Evolutionary conservation across 2,113 vertebrate genomes (phyloP).

Genomic region (Bufo bufo): DNA sequence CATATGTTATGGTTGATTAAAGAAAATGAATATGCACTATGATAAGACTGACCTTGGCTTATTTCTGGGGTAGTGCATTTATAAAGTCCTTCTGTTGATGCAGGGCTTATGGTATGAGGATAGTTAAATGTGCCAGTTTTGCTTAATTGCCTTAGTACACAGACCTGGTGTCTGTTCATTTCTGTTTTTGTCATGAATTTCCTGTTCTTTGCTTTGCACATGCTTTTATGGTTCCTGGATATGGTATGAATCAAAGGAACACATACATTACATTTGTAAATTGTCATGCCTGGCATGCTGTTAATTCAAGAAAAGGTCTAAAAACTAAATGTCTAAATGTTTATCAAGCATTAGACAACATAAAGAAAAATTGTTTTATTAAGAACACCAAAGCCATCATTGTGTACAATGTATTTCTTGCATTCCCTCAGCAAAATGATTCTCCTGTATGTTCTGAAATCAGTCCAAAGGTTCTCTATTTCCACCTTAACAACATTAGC

Average conservation of each 20-base stretch:
- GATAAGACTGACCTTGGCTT: background rate
- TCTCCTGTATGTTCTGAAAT: constrained; percentile 45
- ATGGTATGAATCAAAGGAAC: background rate
- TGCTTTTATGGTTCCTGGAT: background rate
- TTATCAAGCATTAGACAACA: constrained; percentile 62
- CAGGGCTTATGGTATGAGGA: background rate
- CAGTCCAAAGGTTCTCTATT: constrained; percentile 51
- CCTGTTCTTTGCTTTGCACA: background rate
- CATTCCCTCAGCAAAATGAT: constrained; percentile 48
- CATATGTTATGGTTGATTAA: background rate
- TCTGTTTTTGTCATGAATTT: background rate
- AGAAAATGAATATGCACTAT: background rate
- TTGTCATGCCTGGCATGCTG: constrained; percentile 19
- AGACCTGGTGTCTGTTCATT: background rate
- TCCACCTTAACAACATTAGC: constrained; percentile 64
- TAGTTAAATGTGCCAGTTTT: background rate
- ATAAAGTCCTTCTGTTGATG: background rate
- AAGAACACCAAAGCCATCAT: constrained; percentile 78
- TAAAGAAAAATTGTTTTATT: constrained; percentile 71
- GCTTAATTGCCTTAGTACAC: constrained; percentile 36
- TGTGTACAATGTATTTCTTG: constrained; percentile 38
- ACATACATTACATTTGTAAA: background rate
- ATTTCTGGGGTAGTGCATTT: background rate
- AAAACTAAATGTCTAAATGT: background rate
- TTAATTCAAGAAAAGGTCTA: constrained; percentile 6